phyloP scores from a whole-genome alignment of 2,888 invertebrate genomes.

The Craniophora ligustri region DNA sequence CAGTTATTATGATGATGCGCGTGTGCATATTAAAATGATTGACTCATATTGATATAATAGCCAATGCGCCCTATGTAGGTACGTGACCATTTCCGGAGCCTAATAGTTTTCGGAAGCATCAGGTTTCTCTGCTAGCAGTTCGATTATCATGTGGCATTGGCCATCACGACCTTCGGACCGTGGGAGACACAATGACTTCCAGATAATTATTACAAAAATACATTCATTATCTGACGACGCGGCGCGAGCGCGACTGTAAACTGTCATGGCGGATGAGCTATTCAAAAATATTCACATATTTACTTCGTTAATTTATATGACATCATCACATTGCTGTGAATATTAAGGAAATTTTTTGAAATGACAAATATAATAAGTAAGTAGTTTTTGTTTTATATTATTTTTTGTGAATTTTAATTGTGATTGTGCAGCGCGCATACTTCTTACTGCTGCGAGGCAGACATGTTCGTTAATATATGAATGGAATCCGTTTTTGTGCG shows the following conservation, averaged over 20 bases:
- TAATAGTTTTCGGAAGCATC: slow-evolving; percentile 60
- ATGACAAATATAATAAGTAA: not conserved
- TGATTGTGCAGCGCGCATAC: not conserved
- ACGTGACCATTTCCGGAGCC: slow-evolving; percentile 44
- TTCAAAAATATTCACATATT: slow-evolving; percentile 3
- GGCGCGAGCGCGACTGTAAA: slow-evolving; percentile 2
- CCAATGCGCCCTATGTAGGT: slow-evolving; percentile 32
- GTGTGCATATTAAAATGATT: slow-evolving; percentile 16
- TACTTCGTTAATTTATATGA: slow-evolving; percentile 19
- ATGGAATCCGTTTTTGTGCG: slow-evolving; percentile 5
- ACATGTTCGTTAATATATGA: slow-evolving; percentile 2
- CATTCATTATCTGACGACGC: slow-evolving; percentile 40
- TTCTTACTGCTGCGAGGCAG: not conserved
- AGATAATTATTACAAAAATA: slow-evolving; percentile 25
- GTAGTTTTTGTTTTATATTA: not conserved
- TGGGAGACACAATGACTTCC: slow-evolving; percentile 48
- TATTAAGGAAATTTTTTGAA: slow-evolving; percentile 6
- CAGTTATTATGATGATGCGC: slow-evolving; percentile 4
- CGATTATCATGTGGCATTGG: slow-evolving; percentile 60
- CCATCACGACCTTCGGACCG: slow-evolving; percentile 54
- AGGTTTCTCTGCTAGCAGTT: slow-evolving; percentile 53
- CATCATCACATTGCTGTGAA: slow-evolving; percentile 4
- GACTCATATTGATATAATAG: slow-evolving; percentile 20
- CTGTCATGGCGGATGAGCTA: slow-evolving; percentile 27
- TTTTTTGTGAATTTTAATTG: slow-evolving; percentile 9